Base-by-base conservation (phyloP, 2,888 invertebrate species). In the Nemotelus nigrinus region DNA sequence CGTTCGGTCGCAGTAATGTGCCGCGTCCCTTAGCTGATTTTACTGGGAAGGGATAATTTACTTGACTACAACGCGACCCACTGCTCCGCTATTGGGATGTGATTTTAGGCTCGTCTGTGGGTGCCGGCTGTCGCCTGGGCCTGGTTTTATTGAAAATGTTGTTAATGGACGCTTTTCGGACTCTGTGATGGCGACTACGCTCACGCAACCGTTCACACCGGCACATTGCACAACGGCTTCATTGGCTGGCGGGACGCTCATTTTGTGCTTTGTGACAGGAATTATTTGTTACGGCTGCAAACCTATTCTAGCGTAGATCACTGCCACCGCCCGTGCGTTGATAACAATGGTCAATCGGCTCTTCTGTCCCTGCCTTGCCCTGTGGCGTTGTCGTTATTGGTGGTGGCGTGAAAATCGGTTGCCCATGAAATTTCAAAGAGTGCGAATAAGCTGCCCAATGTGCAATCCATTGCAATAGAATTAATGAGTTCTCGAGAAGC, bases 181-280 rank as follows among this genome's bases (percentile, higher is more conserved):
- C 57, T 5, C 10, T 50, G 7, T 50, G 5, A 5, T 10, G n/a
- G n/a, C 8, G 57, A 25, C 57, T 57, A 10, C 57, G 57, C 57
- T 57, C 10, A 25, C 53, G 7, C 53, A 10, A 53, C 7, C 53
- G 53, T 10, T 6, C 7, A 6, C 6, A 53, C 10, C 53, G 53
- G 53, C 53, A 10, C 57, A 43, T 8, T 6, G 44, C 25, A 41
- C 60, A 74, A 50, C 41, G 60, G 50, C 63, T 60, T 63, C 63
- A 74, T 74, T 74, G 74, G 74, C 50, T 60, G 60, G 48, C 47
- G 44, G 39, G 50, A 74, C 63, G 48, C 63, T 60, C 74, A 74
- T 74, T 60, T 63, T 74, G 63, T 60, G 41, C 48, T 55, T 74
- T n/a, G 44, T 41, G 55, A 70, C 44, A 53, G 55, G 55, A 60